Evolutionary conservation across 2,113 vertebrate species (phyloP).

Genomic region (Atlantisia rogersi): DNA sequence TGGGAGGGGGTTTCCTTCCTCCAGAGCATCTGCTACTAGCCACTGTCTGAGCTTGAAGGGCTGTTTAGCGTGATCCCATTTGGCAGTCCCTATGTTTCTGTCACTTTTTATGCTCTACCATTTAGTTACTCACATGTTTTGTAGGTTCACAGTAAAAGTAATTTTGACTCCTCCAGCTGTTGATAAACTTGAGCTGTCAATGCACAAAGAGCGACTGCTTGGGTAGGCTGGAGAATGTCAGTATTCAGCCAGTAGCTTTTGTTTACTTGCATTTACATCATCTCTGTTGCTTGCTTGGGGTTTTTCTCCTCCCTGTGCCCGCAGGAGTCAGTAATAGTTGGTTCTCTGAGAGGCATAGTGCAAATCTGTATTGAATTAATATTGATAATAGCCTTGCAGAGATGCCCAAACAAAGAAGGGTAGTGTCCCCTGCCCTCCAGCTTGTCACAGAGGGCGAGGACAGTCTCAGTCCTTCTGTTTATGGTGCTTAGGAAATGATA

Average conservation of each 20-base stretch:
- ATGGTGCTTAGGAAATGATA: background rate
- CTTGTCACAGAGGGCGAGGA: background rate
- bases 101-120: conserved; percentile 32
- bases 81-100: conserved; percentile 19
- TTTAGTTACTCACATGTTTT: conserved; percentile 32
- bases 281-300: background rate
- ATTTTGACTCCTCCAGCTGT: conserved; percentile 56
- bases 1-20: conserved; percentile 25
- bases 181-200: conserved; percentile 44
- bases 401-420: background rate
- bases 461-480: background rate
- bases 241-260: conserved; percentile 8
- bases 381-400: background rate
- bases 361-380: background rate
- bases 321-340: background rate
- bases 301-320: background rate
- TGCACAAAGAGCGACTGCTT: background rate
- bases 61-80: conserved; percentile 16
- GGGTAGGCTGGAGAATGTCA: background rate
- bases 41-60: conserved; percentile 31
- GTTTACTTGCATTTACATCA: conserved; percentile 38
- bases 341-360: background rate
- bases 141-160: conserved; percentile 1
- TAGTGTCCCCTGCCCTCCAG: background rate
- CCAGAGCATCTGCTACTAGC: conserved; percentile 48